Evolutionary conservation across 2,113 vertebrate genomes (phyloP), one percentile per base, ranked within the genome.

Genomic region (Mesocricetus auratus): DNA sequence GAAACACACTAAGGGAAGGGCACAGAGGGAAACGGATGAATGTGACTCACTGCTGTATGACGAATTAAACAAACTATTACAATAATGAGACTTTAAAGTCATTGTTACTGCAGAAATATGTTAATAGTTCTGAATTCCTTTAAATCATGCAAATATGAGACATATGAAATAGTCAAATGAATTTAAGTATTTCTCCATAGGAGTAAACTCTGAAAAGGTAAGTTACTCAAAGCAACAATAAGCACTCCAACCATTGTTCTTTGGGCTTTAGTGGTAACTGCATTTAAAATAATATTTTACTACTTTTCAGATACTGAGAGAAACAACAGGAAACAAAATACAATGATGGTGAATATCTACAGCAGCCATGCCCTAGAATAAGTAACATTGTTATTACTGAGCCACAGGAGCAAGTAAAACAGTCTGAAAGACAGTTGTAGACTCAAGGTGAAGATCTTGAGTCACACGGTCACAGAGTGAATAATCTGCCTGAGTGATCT

Each of bases 111-210:
- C 73, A 89, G 77, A 96, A 96, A 94, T 87, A 66, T n/a, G 8
- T 86, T 7, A 78, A 39, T 50, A 92, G 95, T 91, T 89, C 16
- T 60, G 22, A 95, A 96, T 87, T 71, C 31, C 19, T 88, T 90
- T 88, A 78, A 64, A 93, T 22, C 33, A 26, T 92, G 24, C 62
- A 79, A 85, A 78, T 87, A 81, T 16, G 26, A 96, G 94, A 45
- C 42, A 96, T 78, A 69, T 17, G 33, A 96, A 96, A 42, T 31
- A 96, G 60, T 64, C 69, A 81, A 94, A 79, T 94, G 11, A 93
- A 77, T 90, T 95, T 93, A 94, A 91, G 39, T 53, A 21, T 73
- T 93, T 94, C 87, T 62, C 10, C 39, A 79, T 11, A 66, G 21
- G 4, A 74, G 6, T 11, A 73, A 22, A 88, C 86, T 90, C 86